Percentiles rank a stretch among this genome's conserved stretches.
Conservation (phyloP, 2,113 vertebrate genomes). For the Ciconia maguari region DNA sequence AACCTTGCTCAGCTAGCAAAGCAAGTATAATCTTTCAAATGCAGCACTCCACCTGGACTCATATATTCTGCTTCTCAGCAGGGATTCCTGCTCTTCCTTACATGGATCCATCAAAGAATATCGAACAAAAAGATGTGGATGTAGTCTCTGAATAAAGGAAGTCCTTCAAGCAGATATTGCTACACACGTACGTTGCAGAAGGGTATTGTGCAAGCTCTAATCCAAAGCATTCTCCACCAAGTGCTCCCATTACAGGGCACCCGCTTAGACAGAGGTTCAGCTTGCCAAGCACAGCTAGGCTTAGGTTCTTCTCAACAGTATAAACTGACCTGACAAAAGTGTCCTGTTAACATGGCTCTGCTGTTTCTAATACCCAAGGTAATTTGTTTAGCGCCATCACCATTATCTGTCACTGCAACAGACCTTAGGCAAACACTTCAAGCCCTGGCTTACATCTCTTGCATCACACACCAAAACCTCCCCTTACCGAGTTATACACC, state of each 20-base stretch:
- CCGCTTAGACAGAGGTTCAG: background rate
- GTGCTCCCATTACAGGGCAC: too few relatives aligned
- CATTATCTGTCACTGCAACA: background rate
- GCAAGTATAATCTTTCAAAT: background rate
- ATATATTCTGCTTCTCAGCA: background rate
- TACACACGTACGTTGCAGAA: accelerated
- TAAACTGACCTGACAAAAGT: background rate
- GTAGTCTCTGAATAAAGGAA: background rate
- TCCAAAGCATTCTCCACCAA: background rate
- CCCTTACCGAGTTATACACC: background rate
- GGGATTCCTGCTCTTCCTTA: background rate
- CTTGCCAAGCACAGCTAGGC: background rate
- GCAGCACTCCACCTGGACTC: accelerated
- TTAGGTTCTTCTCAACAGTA: background rate
- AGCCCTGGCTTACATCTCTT: background rate
- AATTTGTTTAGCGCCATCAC: background rate
- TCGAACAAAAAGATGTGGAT: accelerated
- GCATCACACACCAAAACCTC: background rate
- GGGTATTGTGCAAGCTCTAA: background rate
- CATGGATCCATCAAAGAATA: background rate
- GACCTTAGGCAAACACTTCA: background rate
- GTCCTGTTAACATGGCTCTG: background rate
- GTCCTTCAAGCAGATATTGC: background rate
- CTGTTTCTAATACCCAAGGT: background rate
- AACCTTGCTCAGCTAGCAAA: background rate